Evolutionary conservation across 2,888 invertebrate genomes (phyloP).

Genomic region (Xanthorhoe designata): DNA sequence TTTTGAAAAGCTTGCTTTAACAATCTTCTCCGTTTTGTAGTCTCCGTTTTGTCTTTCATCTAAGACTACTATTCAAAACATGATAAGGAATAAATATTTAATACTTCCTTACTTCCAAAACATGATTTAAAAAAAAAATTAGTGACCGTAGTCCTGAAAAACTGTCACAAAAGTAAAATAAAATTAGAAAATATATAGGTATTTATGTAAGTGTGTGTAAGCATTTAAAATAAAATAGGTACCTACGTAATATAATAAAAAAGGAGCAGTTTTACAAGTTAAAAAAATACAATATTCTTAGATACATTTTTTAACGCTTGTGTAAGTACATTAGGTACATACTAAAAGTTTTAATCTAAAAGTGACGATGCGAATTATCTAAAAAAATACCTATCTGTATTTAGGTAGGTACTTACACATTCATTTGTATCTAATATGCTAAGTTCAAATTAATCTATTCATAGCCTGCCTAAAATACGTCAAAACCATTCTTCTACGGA

Average conservation of each 20-base stretch:
- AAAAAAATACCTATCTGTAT: no score
- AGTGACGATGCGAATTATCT: not conserved
- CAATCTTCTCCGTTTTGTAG: not conserved
- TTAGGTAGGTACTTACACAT: not conserved
- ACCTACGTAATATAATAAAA: no score
- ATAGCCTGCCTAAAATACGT: conserved; percentile 1
- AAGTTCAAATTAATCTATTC: not conserved
- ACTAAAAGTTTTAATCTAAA: not conserved
- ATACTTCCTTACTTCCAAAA: no score
- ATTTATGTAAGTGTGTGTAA: no score
- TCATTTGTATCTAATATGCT: not conserved
- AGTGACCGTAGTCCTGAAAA: not conserved
- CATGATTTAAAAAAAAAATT: not conserved
- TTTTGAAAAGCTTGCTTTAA: not conserved
- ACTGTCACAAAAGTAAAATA: no score
- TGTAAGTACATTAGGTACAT: no score
- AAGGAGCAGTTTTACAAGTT: no score
- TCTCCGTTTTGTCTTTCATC: not conserved
- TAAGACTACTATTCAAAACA: not conserved
- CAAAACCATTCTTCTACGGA: conserved; percentile 16
- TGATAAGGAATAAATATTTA: no score
- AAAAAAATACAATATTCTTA: no score
- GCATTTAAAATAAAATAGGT: no score
- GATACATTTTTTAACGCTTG: no score
- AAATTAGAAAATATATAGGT: no score